Percentiles rank a stretch among this genome's conserved stretches.
Conservation (phyloP, 2,888 invertebrate species). For the Ophioninae sp. region DNA sequence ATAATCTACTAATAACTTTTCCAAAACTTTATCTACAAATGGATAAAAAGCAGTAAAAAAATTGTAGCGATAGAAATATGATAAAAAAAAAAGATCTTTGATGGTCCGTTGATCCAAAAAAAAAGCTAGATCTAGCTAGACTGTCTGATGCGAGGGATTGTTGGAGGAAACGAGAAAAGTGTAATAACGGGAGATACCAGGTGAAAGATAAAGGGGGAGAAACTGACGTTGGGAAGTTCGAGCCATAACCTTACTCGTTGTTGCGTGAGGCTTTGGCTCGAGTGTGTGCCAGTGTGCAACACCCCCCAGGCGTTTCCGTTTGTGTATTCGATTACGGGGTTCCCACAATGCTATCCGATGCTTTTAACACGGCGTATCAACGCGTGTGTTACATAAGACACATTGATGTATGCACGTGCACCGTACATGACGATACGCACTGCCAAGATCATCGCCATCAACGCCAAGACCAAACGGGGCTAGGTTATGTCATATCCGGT, state of each 20-base stretch:
- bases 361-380: slow-evolving; percentile 45
- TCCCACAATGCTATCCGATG: slow-evolving; percentile 68
- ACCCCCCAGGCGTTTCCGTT: slow-evolving; percentile 70
- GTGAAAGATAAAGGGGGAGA: slow-evolving; percentile 71
- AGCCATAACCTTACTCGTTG: slow-evolving; percentile 72
- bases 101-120: neutral
- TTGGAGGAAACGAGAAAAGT: slow-evolving; percentile 64
- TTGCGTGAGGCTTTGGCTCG: slow-evolving; percentile 61
- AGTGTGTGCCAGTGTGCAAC: slow-evolving; percentile 44
- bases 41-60: neutral
- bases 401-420: slow-evolving; percentile 8
- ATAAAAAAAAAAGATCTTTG: too few species aligned
- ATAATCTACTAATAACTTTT: too few species aligned
- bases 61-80: neutral
- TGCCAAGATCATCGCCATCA: slow-evolving; percentile 55
- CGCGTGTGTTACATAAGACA: slow-evolving; percentile 16
- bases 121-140: neutral
- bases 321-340: slow-evolving; percentile 75
- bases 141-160: slow-evolving; percentile 1
- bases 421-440: slow-evolving; percentile 12
- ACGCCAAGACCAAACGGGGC: slow-evolving; percentile 29
- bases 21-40: too few species aligned
- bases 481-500: slow-evolving; percentile 25
- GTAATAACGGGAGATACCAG: slow-evolving; percentile 74
- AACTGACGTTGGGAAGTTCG: slow-evolving; percentile 68